A percentile compares a stretch with the other conserved stretches of the same genome.
phyloP scores from a whole-genome alignment of 2,888 invertebrate species.

The Marronus borbonicus region DNA sequence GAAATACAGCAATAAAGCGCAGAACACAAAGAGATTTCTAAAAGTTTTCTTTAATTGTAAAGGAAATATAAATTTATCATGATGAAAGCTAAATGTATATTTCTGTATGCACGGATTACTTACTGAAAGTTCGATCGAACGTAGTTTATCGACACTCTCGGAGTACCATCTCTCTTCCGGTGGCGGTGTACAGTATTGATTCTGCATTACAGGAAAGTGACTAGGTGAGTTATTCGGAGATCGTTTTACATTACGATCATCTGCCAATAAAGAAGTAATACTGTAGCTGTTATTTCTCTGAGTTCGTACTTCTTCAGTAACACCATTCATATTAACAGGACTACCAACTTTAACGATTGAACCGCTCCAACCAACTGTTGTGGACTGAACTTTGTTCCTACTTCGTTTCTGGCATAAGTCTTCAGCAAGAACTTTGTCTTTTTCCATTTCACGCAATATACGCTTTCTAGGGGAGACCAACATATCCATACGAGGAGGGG shows the following conservation, averaged over 20 bases:
- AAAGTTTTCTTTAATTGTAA: too few relatives aligned
- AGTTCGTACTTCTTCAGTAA: conserved; percentile 57
- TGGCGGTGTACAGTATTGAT: conserved; percentile 69
- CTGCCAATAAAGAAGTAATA: conserved; percentile 86
- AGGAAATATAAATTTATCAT: neutral
- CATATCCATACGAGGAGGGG: conserved; percentile 65
- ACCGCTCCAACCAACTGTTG: conserved; percentile 56
- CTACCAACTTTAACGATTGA: conserved; percentile 57
- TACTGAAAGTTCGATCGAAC: conserved; percentile 69
- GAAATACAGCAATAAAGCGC: too few relatives aligned
- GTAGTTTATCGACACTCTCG: conserved; percentile 67
- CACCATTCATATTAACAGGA: conserved; percentile 62
- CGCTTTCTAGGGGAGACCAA: conserved; percentile 89
- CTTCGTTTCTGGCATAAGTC: conserved; percentile 65
- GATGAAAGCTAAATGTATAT: neutral
- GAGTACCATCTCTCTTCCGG: conserved; percentile 68
- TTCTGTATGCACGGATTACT: conserved; percentile 55
- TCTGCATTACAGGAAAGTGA: conserved; percentile 60
- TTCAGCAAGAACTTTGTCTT: conserved; percentile 62
- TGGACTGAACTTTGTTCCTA: conserved; percentile 60
- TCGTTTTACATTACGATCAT: conserved; percentile 68
- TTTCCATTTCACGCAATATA: conserved; percentile 85
- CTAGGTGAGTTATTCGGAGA: conserved; percentile 67
- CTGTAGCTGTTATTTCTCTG: conserved; percentile 81
- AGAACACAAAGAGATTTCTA: too few relatives aligned